Percentiles rank a stretch among this genome's conserved stretches.
phyloP scores from a whole-genome alignment of 2,797 vertebrate species.

The Trachops cirrhosus region DNA sequence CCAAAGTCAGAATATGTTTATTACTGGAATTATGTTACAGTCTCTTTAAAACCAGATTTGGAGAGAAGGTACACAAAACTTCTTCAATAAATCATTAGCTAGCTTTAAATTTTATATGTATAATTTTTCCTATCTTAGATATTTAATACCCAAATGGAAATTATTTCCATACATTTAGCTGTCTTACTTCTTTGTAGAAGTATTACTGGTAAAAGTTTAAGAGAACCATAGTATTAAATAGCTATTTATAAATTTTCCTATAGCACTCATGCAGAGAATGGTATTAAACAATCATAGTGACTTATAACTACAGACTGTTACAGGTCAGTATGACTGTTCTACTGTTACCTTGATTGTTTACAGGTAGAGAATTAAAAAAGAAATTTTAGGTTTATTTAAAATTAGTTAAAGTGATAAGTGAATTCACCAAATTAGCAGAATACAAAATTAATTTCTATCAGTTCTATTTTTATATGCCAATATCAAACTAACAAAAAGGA shows the following conservation, averaged over 20 bases:
- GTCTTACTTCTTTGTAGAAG: background rate
- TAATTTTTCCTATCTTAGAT: constrained; percentile 40
- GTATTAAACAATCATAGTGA: background rate
- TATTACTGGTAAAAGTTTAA: background rate
- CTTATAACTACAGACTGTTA: background rate
- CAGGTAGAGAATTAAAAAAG: background rate
- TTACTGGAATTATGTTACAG: constrained; percentile 37
- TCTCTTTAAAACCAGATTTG: constrained; percentile 46
- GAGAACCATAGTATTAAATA: background rate
- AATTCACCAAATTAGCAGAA: no score
- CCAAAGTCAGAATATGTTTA: constrained; percentile 30
- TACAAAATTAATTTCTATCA: no score
- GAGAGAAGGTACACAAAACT: background rate
- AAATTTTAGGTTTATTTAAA: background rate
- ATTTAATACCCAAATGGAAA: constrained; percentile 44
- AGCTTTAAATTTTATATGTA: constrained; percentile 38
- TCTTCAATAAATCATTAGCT: constrained; percentile 41
- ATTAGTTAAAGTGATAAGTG: background rate
- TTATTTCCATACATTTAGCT: constrained; percentile 40
- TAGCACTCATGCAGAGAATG: background rate
- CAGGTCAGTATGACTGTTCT: background rate
- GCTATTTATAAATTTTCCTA: background rate
- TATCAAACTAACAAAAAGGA: no score
- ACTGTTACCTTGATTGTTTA: background rate
- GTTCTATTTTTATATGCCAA: no score